Evolutionary conservation across 2,888 invertebrate genomes (phyloP).

Genomic region (Eugnorisma glareosa): DNA sequence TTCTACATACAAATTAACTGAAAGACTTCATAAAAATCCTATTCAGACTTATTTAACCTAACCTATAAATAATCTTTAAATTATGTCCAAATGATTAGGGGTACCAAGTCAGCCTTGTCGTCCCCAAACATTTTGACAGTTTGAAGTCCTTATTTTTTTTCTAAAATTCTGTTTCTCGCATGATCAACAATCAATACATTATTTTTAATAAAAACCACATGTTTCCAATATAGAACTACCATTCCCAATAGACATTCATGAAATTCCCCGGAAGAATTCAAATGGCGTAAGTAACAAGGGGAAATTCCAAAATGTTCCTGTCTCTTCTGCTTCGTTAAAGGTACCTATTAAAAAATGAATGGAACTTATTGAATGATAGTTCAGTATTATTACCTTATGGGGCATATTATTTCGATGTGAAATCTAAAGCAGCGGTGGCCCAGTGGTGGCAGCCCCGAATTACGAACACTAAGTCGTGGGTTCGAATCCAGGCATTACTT

Average conservation of each 20-base stretch:
- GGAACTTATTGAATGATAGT: slow-evolving; percentile 45
- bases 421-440: too few relatives aligned
- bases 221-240: slow-evolving; percentile 2
- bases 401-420: background rate
- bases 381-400: slow-evolving; percentile 7
- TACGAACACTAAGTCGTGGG: too few relatives aligned
- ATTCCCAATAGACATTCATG: slow-evolving; percentile 9
- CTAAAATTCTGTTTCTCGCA: background rate
- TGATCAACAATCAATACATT: background rate
- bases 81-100: too few relatives aligned
- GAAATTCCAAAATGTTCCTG: slow-evolving; percentile 33
- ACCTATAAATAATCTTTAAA: too few relatives aligned
- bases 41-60: too few relatives aligned
- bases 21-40: background rate
- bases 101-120: too few relatives aligned
- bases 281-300: slow-evolving; percentile 51
- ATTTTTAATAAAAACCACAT: background rate
- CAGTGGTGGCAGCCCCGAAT: too few relatives aligned
- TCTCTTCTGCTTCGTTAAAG: slow-evolving; percentile 44
- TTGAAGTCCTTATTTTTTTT: too few relatives aligned
- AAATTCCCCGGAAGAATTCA: slow-evolving; percentile 46
- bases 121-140: too few relatives aligned
- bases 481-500: too few relatives aligned
- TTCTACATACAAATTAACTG: background rate
- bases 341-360: slow-evolving; percentile 31